Evolutionary conservation across 2,888 invertebrate species (phyloP), one percentile per base, ranked within the genome.

Genomic region (Lagria hirta): DNA sequence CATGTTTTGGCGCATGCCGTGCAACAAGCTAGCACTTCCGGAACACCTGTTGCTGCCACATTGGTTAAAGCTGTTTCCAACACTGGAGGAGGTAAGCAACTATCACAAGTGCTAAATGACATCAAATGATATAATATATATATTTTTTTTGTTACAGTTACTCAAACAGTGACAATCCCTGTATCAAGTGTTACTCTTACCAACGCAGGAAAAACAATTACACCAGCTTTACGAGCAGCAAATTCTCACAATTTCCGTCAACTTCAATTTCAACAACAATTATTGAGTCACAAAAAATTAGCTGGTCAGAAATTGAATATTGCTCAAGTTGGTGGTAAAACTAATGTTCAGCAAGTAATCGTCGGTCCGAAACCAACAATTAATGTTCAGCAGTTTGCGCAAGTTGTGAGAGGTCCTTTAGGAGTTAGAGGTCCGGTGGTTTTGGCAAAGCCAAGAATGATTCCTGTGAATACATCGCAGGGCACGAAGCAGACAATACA

Each of bases 361-460:
- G 85, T 89, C 2, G 79, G 81, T 3, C 79, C 80, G 8, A 81
- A 82, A 55, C 75, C 77, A 2, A 78, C 82, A 0, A 80, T 86
- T 66, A 84, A 84, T 0, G 80, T 86, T 43, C 86, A 86, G 55
- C 86, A 86, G 61, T 77, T 87, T 24, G 85, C 86, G 49, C 86
- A 86, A 62, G 82, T 85, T 6, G 69, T 71, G 32, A 56, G 70
- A 36, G 58, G 69, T 12, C 77, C 77, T 2, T 70, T 78, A 50
- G 68, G 74, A 3, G 70, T 73, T 4, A 78, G 77, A 41, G 78
- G 80, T 4, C 76, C 79, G 48, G 76, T 79, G 1, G 80, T 84
- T 7, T 62, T 83, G 32, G 77, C 83, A 1, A 82, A 83, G 61
- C 73, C 80, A 28, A 73, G 84, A 15, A 81, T 84, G 2, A 83